These are phyloP conservation scores for Dendronephthya gigantea DNA, from an alignment of 64 coral and sea anemone genomes.

Conservation along the genomic window DNA sequence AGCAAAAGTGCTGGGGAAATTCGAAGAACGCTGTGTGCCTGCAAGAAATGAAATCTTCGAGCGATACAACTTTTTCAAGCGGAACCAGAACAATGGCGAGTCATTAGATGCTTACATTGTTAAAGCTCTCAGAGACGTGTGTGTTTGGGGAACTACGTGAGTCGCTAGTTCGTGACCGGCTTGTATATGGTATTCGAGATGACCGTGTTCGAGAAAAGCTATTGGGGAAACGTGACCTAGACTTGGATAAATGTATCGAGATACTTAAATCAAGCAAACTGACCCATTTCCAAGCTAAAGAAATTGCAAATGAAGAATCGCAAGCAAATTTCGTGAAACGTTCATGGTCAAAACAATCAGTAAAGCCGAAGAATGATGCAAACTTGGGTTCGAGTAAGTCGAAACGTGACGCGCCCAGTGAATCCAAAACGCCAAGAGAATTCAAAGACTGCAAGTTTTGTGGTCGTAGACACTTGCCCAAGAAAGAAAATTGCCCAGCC, in stretches of 20 bases:
- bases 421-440: too few relatives aligned
- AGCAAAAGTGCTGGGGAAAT: too few relatives aligned
- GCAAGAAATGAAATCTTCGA: too few relatives aligned
- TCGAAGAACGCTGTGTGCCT: too few relatives aligned
- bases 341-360: too few relatives aligned
- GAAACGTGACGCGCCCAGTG: too few relatives aligned
- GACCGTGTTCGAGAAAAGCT: constrained; percentile 46
- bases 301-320: too few relatives aligned
- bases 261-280: too few relatives aligned
- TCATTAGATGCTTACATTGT: constrained; percentile 37
- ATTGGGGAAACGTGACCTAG: constrained; percentile 32
- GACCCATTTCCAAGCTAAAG: too few relatives aligned
- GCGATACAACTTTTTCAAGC: constrained; percentile 42
- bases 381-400: too few relatives aligned
- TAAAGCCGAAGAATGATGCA: too few relatives aligned
- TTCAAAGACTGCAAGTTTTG: constrained; percentile 24
- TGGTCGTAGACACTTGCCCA: not conserved
- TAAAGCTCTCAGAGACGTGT: constrained; percentile 36
- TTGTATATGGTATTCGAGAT: constrained; percentile 39
- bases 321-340: too few relatives aligned
- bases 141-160: constrained; percentile 36
- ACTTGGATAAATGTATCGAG: constrained; percentile 18
- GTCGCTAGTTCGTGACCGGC: constrained; percentile 28
- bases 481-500: constrained; percentile 34
- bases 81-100: constrained; percentile 32